These are phyloP conservation scores for Harpegnathos saltator DNA, from an alignment of 1,140 invertebrate genomes.

Conservation along the genomic window DNA sequence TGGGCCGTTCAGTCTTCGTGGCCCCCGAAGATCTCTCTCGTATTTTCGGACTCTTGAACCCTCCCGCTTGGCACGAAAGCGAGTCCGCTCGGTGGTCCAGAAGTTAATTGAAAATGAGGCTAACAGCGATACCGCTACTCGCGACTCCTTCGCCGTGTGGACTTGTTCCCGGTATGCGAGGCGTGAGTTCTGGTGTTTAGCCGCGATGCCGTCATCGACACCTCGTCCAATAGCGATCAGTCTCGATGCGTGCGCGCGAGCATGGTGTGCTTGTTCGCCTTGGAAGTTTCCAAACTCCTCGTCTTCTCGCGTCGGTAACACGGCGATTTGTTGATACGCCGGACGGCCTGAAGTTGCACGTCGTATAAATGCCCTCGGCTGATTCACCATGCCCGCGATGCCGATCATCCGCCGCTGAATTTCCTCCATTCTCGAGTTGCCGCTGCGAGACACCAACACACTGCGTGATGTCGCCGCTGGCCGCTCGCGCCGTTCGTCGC, in stretches of 20 bases:
- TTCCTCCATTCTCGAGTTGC: constrained; percentile 11
- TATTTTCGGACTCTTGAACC: too few relatives aligned
- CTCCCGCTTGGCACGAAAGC: too few relatives aligned
- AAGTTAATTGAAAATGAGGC: too few relatives aligned
- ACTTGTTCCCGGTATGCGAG: constrained; percentile 14
- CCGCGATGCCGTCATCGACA: not conserved
- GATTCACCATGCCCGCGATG: constrained; percentile 42
- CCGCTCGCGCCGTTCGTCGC: not conserved
- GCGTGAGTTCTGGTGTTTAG: constrained; percentile 4
- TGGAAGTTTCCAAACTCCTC: constrained; percentile 13
- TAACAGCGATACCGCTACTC: not conserved
- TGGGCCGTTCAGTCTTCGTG: too few relatives aligned
- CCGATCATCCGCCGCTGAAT: not conserved
- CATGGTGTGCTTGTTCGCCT: not conserved
- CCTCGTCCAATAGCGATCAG: not conserved
- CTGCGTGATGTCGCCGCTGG: not conserved
- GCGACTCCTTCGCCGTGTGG: not conserved
- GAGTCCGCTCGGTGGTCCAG: too few relatives aligned
- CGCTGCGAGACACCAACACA: too few relatives aligned
- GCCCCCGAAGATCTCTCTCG: too few relatives aligned
- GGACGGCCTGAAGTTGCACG: not conserved
- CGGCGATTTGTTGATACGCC: constrained; percentile 10
- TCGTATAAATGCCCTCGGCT: not conserved
- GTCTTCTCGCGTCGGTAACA: not conserved
- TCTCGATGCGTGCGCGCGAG: not conserved